Percentiles rank a stretch among this genome's conserved stretches.
Evolutionary conservation across 2,888 invertebrate species (phyloP).

Genomic region (Apomyelois bistriatella): DNA sequence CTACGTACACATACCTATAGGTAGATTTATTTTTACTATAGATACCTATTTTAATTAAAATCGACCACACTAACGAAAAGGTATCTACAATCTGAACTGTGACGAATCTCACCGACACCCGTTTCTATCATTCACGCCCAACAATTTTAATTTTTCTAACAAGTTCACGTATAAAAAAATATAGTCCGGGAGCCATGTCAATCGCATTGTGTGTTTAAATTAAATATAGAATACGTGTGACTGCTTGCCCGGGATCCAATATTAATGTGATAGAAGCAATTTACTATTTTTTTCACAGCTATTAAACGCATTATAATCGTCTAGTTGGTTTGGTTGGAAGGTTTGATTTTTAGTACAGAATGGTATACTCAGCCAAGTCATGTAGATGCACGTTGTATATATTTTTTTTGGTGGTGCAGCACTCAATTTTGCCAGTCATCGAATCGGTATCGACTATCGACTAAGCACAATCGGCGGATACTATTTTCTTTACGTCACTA

Average conservation of each 20-base stretch:
- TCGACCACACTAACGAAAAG: constrained; percentile 2
- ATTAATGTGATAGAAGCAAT: constrained; percentile 67
- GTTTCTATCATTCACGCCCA: constrained; percentile 38
- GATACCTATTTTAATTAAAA: constrained; percentile 5
- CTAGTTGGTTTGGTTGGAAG: neutral
- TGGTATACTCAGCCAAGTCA: neutral
- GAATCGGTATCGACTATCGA: constrained; percentile 29
- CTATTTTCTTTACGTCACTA: constrained; percentile 20
- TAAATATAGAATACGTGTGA: constrained; percentile 66
- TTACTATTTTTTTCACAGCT: constrained; percentile 29
- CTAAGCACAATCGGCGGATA: constrained; percentile 18
- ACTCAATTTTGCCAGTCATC: constrained; percentile 63
- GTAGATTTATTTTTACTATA: neutral
- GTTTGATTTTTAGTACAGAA: neutral
- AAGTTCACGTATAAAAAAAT: constrained; percentile 25
- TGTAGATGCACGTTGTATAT: neutral
- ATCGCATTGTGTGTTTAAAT: constrained; percentile 74
- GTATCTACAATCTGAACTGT: constrained; percentile 22
- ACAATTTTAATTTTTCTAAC: constrained; percentile 39
- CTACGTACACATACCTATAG: no score
- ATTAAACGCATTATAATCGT: neutral
- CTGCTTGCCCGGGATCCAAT: constrained; percentile 47
- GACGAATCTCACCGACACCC: constrained; percentile 46
- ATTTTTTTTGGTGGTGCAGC: neutral
- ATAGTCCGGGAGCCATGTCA: constrained; percentile 63